Evolutionary conservation across 2,888 invertebrate species (phyloP), one percentile per base, ranked within the genome.

Genomic region (Caenorhabditis panamensis): DNA sequence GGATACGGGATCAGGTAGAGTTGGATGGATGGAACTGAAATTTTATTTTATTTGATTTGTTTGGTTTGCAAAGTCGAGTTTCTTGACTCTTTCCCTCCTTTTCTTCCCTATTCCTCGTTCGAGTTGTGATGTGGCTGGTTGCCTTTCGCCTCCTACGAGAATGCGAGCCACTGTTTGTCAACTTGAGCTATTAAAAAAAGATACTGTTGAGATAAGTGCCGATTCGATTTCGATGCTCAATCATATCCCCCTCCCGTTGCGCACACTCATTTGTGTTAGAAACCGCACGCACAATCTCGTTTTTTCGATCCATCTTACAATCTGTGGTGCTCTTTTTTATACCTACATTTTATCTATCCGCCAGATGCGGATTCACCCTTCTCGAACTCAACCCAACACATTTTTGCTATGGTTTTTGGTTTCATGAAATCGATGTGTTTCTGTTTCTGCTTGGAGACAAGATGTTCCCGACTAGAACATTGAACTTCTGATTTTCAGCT

Each of bases 181-280:
- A 75, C 75, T 75, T 75, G 75, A 75, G 75, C 75, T 75, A 75
- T 75, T 75, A 75, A 75, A 75, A 73, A 75, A 75, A 75, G 75
- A 75, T 75, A 75, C 75, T 75, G 75, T 66, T 75, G 75, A 75
- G 75, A 75, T 75, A 67, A 75, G 75, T 75, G 75, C 75, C 75
- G 75, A 61, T 61, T 61, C 41, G 61, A 75, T 75, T 75, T 75
- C 64, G 64, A 73, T 64, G 64, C 72, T 73, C 71, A 36, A 72
- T 72, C 64, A 73, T 58, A 72, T 72, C 56, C 37, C 72, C 31
- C 73, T 49, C 16, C 37, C 44, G 18, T 49, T 18, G 22, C 24
- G 24, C 58, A 47, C 49, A 36, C 56, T 31, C 36, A 56, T 56
- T 63, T 64, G 28, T 51, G 18, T 49, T 53, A 8, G 41, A 37